Base-by-base conservation (phyloP, 2,113 vertebrate species). In the Gopherus evgoodei region DNA sequence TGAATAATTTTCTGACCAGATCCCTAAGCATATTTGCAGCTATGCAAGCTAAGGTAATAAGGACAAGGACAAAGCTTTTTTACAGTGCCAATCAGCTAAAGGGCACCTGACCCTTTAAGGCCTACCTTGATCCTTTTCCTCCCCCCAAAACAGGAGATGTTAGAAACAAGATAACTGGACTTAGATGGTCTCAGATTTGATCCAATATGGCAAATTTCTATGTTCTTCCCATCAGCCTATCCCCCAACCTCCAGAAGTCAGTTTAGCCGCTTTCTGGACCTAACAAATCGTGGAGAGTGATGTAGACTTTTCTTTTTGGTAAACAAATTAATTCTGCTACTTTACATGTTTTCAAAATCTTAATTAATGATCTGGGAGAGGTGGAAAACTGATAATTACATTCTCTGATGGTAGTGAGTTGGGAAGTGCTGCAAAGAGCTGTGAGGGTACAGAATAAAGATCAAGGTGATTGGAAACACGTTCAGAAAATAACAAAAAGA, bases 341-440 rank as follows among this genome's bases (percentile, higher is more conserved):
- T 72, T 72, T 38, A 72, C 17, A n/a, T 72, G n/a, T 19, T 72
- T 35, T 72, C 22, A 38, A 72, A 19, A 22, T 72, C 65, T 69
- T 69, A 72, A n/a, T 69, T 69, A 38, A 72, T 22, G 19, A 72
- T 38, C 16, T 72, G n/a, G 65, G 38, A 10, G 8, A 38, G 35
- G 9, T 21, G 35, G 65, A n/a, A 69, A n/a, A 69, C n/a, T n/a
- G 65, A 11, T 82, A 87, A 97, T 95, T 86, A 93, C 91, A 94
- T 95, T 87, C 87, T 50, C 59, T 89, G 80, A 93, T 59, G n/a
- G 50, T 3, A 80, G 13, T 38, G 91, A 93, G 82, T 86, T 86
- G 91, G 92, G 85, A 78, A 47, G 31, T 52, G 59, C 42, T 88
- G 76, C 84, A 93, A 83, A 93, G 65, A 22, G 38, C 27, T 82